Evolutionary conservation across 2,888 invertebrate genomes (phyloP).

Genomic region (Lomographa bimaculata): DNA sequence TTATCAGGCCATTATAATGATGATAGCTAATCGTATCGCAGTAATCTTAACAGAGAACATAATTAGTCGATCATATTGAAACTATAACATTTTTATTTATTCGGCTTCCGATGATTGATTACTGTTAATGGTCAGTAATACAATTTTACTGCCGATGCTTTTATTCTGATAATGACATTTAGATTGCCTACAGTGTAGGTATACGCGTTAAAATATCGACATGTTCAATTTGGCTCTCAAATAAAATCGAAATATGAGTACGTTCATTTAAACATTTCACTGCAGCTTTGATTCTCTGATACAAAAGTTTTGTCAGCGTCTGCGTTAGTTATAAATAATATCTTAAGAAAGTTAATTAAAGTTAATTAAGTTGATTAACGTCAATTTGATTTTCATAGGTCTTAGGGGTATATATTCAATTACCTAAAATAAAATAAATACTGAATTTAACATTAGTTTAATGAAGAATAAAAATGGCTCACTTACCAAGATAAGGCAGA

Average conservation of each 20-base stretch:
- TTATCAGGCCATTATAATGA: constrained; percentile 45
- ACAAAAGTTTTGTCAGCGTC: too few species aligned
- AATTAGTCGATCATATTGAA: constrained; percentile 39
- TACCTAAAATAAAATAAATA: too few species aligned
- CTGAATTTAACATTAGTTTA: too few species aligned
- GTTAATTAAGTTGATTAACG: too few species aligned
- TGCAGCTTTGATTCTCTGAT: too few species aligned
- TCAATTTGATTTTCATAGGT: too few species aligned
- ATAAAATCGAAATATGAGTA: constrained; percentile 12
- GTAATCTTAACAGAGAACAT: constrained; percentile 27
- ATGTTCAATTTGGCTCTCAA: constrained; percentile 14
- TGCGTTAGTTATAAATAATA: too few species aligned
- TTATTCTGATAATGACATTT: constrained; percentile 27
- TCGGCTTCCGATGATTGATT: constrained; percentile 39
- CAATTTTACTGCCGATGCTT: constrained; percentile 24
- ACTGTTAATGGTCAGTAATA: constrained; percentile 31
- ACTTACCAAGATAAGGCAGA: too few species aligned
- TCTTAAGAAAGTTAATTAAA: too few species aligned
- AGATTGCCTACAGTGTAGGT: constrained; percentile 16
- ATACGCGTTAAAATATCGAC: constrained; percentile 21
- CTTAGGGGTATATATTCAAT: too few species aligned
- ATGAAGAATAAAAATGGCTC: too few species aligned
- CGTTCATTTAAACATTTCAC: too few species aligned
- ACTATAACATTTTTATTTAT: constrained; percentile 29
- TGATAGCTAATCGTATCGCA: constrained; percentile 28